Conservation (phyloP, 2,113 vertebrate species). For the Chionomys nivalis region DNA sequence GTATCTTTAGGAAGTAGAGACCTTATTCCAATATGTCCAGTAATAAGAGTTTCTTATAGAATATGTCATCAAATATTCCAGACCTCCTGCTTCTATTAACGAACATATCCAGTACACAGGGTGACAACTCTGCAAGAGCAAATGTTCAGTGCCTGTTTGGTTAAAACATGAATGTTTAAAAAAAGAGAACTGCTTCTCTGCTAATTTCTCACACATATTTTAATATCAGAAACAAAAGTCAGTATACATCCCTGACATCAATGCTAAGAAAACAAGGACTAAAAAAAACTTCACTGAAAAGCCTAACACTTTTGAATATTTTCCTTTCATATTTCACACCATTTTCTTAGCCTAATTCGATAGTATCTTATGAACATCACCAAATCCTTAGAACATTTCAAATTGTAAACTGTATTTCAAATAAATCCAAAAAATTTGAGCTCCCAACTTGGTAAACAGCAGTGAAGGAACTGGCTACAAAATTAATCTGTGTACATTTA, state of each 20-base stretch:
- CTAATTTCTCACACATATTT: background rate
- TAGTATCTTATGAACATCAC: background rate
- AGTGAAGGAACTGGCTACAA: background rate
- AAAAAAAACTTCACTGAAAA: background rate
- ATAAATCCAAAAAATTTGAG: background rate
- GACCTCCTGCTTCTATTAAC: background rate
- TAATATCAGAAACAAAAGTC: background rate
- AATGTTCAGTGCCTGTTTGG: background rate
- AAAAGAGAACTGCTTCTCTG: background rate
- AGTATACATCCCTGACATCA: background rate
- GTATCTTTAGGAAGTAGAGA: background rate
- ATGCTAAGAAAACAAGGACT: background rate
- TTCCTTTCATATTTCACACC: background rate
- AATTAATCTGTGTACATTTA: background rate
- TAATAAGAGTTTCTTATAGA: background rate
- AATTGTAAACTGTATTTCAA: background rate
- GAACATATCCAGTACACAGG: background rate
- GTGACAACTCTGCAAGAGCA: background rate
- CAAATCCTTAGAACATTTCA: background rate
- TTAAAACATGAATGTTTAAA: background rate
- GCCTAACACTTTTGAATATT: background rate
- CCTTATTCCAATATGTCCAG: background rate
- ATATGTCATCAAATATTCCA: background rate
- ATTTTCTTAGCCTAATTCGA: background rate
- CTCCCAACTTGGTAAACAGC: background rate